A percentile compares a stretch with the other conserved stretches of the same genome.
Evolutionary conservation across 2,113 vertebrate genomes (phyloP).

Genomic region (Stictonetta naevosa): DNA sequence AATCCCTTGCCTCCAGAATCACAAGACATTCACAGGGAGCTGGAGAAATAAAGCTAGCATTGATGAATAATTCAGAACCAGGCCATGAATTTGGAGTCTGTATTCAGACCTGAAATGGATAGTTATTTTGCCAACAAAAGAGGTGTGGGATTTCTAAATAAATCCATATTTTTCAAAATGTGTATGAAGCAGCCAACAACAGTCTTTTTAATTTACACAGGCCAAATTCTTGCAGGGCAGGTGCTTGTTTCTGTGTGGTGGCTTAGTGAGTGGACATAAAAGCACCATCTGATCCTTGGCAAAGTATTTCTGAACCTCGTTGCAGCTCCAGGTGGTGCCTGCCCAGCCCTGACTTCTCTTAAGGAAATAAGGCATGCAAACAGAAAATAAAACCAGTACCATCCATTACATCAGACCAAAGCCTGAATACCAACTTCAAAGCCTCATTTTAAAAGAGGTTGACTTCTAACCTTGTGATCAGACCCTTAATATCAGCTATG

Average conservation of each 20-base stretch:
- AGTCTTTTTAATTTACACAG: neutral
- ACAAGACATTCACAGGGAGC: neutral
- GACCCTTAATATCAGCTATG: neutral
- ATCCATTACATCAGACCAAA: neutral
- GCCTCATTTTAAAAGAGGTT: neutral
- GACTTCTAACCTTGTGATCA: neutral
- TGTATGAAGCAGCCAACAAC: neutral
- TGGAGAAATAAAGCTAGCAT: neutral
- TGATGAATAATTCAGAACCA: conserved; percentile 38
- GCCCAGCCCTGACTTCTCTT: neutral
- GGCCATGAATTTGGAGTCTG: neutral
- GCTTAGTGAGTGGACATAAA: neutral
- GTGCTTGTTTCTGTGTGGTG: neutral
- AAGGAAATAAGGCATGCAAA: neutral
- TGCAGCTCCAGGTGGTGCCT: neutral
- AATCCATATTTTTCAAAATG: neutral
- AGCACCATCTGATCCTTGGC: neutral
- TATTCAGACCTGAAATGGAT: neutral
- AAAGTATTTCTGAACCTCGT: neutral
- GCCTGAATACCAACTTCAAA: neutral
- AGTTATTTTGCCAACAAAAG: neutral
- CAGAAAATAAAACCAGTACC: neutral
- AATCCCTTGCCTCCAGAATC: neutral
- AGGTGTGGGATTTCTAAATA: neutral
- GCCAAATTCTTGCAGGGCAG: neutral